Base-by-base conservation (phyloP, 1,140 invertebrate genomes). In the Anastrepha ludens region DNA sequence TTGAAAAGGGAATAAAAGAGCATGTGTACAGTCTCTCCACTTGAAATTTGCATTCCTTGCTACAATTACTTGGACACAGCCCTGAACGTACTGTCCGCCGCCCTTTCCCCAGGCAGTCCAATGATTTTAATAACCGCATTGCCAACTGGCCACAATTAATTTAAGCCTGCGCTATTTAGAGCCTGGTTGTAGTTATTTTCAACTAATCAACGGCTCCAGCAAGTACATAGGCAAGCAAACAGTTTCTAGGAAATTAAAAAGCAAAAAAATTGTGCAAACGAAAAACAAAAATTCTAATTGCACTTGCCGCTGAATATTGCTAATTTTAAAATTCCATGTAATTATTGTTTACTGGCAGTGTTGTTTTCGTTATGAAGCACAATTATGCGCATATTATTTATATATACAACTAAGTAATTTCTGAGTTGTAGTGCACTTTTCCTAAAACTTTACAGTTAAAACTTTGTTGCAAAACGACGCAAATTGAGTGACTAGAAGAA, bases 371-470 rank as follows among this genome's bases (percentile, higher is more conserved):
- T 81, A 55, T 55, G 44, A 81, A 81, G 74, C 47, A 47, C 44
- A 81, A 81, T 81, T 81, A 81, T 81, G 74, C 47, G 74, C 74
- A 81, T 81, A 55, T 55, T 81, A 17, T 81, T 55, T 29, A 29
- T 29, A 29, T 29, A 29, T 29, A 29, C 29, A 7, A 41, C 74
- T 81, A 62, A 55, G 41, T 74, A 74, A 74, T 74, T 74, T 44
- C 67, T 17, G 41, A 74, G 67, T 74, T 74, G 41, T 74, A 47
- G 39, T 44, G 0, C 39, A 41, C 39, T 47, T 67, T 67, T 39
- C 8, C 29, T 74, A 3, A 6, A 55, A 55, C 50, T 55, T 70
- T 15, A 74, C 67, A 74, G 11, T 67, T 67, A 67, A 39, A 41
- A 13, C 11, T 67, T 67, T 39, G n/a, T 8, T 67, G 64, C 6